Conservation (phyloP, 2,113 vertebrate species). For the Brachirus orientalis region DNA sequence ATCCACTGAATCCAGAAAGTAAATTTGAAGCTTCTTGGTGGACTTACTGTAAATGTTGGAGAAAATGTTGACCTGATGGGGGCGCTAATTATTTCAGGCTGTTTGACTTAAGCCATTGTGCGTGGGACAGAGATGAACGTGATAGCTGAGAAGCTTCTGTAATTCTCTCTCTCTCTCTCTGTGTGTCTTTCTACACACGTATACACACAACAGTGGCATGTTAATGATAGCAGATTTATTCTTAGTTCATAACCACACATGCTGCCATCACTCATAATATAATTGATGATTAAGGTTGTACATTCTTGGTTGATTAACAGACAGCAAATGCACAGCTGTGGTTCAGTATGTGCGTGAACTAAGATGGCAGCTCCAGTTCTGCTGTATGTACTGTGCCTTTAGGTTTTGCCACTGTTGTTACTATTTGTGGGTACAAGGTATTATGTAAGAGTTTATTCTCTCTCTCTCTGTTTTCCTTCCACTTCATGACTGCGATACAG, state of each 20-base stretch:
- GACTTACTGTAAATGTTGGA: too few species aligned
- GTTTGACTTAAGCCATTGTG: constrained; percentile 8
- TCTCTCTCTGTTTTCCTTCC: constrained; percentile 24
- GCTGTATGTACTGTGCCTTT: constrained; percentile 7
- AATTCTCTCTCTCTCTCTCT: constrained; percentile 15
- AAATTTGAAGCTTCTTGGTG: too few species aligned
- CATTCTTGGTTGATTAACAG: constrained; percentile 41
- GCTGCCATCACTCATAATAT: constrained; percentile 65
- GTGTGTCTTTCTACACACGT: too few species aligned
- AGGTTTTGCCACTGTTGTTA: constrained; percentile 26
- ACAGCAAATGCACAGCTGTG: not conserved
- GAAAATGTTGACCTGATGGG: constrained; percentile 4
- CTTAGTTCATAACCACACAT: constrained; percentile 65
- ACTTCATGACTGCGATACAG: constrained; percentile 1
- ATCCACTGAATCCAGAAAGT: too few species aligned
- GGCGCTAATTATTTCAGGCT: not conserved
- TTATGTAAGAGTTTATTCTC: constrained; percentile 66
- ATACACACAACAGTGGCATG: too few species aligned
- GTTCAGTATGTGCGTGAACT: constrained; percentile 3
- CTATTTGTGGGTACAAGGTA: constrained; percentile 57
- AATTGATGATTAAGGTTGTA: constrained; percentile 49
- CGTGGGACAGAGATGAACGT: constrained; percentile 22
- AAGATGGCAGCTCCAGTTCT: constrained; percentile 8
- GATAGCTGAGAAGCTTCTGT: constrained; percentile 38
- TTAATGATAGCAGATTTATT: constrained; percentile 59